Conservation (phyloP, 2,797 vertebrate species). For the Myotis findleyi region DNA sequence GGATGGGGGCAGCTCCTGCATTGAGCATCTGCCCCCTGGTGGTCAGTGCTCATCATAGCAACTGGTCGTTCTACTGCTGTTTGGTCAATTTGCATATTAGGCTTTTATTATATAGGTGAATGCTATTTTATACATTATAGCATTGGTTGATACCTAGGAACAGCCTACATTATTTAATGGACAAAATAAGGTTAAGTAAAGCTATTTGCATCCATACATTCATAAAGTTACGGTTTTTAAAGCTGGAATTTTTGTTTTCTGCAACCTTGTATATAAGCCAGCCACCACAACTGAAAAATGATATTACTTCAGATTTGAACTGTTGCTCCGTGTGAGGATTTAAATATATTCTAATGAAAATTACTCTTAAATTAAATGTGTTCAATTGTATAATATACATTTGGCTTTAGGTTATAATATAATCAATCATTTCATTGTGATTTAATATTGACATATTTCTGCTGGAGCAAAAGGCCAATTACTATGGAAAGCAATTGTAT, state of each 20-base stretch:
- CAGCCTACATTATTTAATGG: constrained; percentile 30
- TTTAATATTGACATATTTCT: constrained; percentile 67
- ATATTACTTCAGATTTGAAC: constrained; percentile 61
- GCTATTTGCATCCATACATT: constrained; percentile 1
- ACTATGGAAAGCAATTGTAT: constrained; percentile 12
- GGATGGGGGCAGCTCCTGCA: too few relatives aligned
- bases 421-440: constrained; percentile 56
- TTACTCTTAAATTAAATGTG: constrained; percentile 50
- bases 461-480: constrained; percentile 15
- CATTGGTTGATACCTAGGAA: constrained; percentile 6
- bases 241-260: constrained; percentile 47
- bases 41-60: too few relatives aligned
- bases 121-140: constrained; percentile 43
- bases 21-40: too few relatives aligned
- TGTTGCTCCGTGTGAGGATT: background rate
- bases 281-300: constrained; percentile 43
- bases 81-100: too few relatives aligned
- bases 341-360: constrained; percentile 37
- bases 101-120: background rate
- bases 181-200: constrained; percentile 14
- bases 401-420: constrained; percentile 59
- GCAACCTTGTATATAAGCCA: background rate
- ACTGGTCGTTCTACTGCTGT: too few relatives aligned
- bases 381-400: constrained; percentile 51
- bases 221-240: constrained; percentile 50